These are phyloP conservation scores for Paragorgia papillata DNA, from an alignment of 92 coral and sea anemone species.

Conservation along the genomic window DNA sequence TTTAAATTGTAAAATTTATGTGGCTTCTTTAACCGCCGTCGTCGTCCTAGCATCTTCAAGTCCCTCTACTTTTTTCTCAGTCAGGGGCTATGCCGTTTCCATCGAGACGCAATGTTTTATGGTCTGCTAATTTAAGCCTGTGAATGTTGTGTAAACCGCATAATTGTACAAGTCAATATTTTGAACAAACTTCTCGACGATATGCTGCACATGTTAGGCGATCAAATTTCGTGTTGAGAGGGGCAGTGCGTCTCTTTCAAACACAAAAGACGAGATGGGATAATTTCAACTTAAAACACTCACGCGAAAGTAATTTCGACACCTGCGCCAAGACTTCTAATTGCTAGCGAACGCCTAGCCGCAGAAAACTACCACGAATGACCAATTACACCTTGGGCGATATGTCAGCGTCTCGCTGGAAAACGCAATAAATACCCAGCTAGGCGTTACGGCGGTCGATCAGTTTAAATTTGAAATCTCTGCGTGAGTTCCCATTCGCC, in stretches of 20 bases:
- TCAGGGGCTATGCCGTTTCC: neutral
- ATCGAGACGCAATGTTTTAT: neutral
- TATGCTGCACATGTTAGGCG: no score
- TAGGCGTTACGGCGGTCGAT: conserved; percentile 1
- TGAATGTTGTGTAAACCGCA: neutral
- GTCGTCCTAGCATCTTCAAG: no score
- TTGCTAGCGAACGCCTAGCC: neutral
- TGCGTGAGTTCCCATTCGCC: neutral
- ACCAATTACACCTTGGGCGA: no score
- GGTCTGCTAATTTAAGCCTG: neutral
- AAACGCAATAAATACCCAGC: conserved; percentile 19
- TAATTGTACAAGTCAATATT: conserved; percentile 6
- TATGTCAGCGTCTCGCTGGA: conserved; percentile 7
- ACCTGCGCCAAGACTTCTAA: neutral
- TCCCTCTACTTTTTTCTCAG: no score
- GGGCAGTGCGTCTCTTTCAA: no score
- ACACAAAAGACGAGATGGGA: neutral
- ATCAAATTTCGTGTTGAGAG: no score
- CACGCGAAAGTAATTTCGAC: neutral
- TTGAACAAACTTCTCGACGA: neutral
- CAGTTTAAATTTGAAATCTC: neutral
- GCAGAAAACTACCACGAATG: conserved; percentile 20
- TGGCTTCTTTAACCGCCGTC: no score
- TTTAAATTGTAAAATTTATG: no score
- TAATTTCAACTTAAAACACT: no score